phyloP scores from a whole-genome alignment of 2,113 vertebrate genomes.

The Brachypteracias leptosomus region DNA sequence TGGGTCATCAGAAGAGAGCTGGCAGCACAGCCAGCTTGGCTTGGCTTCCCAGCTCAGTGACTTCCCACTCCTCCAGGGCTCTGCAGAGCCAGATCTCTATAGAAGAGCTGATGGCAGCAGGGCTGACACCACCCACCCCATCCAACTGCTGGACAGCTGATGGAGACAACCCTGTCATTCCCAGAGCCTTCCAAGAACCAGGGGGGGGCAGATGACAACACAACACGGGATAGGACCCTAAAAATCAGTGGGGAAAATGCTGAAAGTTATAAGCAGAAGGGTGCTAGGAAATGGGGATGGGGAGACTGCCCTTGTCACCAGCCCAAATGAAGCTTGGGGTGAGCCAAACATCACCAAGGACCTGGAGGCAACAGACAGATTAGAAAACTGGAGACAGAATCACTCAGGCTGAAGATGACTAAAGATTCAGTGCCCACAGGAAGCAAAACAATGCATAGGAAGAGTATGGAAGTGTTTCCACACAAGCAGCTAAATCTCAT shows the following conservation, averaged over 20 bases:
- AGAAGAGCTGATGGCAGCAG: not conserved
- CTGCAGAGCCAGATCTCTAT: no score
- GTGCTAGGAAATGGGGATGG: not conserved
- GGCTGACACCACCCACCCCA: not conserved
- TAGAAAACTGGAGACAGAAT: not conserved
- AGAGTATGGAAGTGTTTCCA: not conserved
- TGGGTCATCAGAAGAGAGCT: not conserved
- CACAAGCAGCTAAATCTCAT: not conserved
- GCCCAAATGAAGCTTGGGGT: not conserved
- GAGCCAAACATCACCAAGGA: not conserved
- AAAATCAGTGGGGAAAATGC: not conserved
- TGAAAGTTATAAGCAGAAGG: not conserved
- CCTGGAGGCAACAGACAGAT: not conserved
- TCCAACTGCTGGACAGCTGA: not conserved
- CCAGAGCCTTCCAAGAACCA: not conserved
- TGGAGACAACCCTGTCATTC: not conserved
- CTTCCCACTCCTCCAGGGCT: not conserved
- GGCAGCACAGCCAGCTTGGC: not conserved
- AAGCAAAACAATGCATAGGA: not conserved
- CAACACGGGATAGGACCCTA: not conserved
- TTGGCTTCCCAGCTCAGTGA: not conserved
- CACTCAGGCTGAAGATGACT: not conserved
- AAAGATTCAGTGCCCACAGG: not conserved
- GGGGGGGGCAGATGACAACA: not conserved
- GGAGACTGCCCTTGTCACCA: not conserved